These are phyloP conservation scores for Xylophagus ater DNA, from an alignment of 2,888 invertebrate genomes.

Conservation along the genomic window DNA sequence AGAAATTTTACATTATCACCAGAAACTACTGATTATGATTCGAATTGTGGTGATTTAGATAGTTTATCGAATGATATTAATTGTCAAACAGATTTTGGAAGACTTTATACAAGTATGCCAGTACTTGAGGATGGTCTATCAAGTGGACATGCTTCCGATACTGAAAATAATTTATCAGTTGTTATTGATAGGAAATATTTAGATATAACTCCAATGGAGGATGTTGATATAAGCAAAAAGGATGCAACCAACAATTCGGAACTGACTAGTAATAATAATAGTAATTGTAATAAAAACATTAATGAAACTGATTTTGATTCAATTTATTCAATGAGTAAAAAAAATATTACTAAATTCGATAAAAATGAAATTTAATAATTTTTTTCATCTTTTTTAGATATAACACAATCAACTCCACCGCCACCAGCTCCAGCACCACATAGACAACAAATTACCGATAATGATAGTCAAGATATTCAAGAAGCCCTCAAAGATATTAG, in stretches of 20 bases:
- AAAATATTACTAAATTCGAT: neutral
- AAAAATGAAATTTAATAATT: neutral
- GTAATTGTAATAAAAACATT: conserved; percentile 10
- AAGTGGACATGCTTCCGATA: conserved; percentile 87
- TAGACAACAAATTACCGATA: conserved; percentile 51
- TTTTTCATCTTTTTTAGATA: conserved; percentile 14
- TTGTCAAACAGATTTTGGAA: conserved; percentile 45
- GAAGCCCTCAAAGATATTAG: conserved; percentile 76
- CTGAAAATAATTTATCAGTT: conserved; percentile 58
- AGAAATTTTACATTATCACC: conserved; percentile 84
- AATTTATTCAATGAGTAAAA: conserved; percentile 29
- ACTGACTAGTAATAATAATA: conserved; percentile 14
- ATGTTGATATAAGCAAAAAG: conserved; percentile 12
- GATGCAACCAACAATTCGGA: conserved; percentile 11
- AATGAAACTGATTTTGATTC: conserved; percentile 26
- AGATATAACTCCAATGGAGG: conserved; percentile 18
- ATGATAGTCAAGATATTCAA: conserved; percentile 44
- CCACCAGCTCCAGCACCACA: conserved; percentile 60
- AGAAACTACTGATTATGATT: conserved; percentile 88
- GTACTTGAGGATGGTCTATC: conserved; percentile 88
- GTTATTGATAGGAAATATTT: conserved; percentile 24
- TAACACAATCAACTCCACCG: conserved; percentile 45
- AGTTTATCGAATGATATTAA: conserved; percentile 45
- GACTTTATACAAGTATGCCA: conserved; percentile 72
- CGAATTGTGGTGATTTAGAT: conserved; percentile 75